phyloP scores from a whole-genome alignment of 2,888 invertebrate genomes.

The Schizotus pectinicornis region DNA sequence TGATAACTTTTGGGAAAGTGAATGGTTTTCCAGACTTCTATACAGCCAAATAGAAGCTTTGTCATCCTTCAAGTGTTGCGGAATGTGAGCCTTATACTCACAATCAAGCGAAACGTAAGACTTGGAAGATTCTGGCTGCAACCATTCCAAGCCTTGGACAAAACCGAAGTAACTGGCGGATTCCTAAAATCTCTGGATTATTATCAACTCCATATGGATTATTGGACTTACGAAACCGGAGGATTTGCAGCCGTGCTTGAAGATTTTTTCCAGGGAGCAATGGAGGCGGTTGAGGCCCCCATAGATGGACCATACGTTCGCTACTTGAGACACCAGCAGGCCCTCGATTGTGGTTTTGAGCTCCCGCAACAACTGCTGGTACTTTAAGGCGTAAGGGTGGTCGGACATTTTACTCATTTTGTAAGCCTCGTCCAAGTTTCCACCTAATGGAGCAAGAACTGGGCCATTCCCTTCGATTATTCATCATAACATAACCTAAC shows the following conservation, averaged over 20 bases:
- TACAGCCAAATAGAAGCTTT: constrained; percentile 63
- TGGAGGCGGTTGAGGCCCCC: constrained; percentile 65
- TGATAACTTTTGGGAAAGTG: constrained; percentile 65
- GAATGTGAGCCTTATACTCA: constrained; percentile 56
- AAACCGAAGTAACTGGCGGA: constrained; percentile 63
- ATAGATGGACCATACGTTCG: constrained; percentile 67
- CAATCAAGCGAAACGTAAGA: constrained; percentile 59
- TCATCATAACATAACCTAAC: too few relatives aligned
- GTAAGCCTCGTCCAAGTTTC: too few relatives aligned
- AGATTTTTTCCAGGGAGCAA: constrained; percentile 63
- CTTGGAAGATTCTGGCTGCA: constrained; percentile 64
- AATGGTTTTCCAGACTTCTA: constrained; percentile 63
- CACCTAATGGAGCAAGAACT: too few relatives aligned
- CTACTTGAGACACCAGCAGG: constrained; percentile 62
- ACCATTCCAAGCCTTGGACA: constrained; percentile 67
- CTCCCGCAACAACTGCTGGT: constrained; percentile 61
- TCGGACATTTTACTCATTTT: too few relatives aligned
- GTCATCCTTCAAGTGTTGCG: constrained; percentile 59
- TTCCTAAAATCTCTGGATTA: constrained; percentile 51
- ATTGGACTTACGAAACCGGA: constrained; percentile 11
- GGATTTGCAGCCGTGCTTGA: constrained; percentile 63
- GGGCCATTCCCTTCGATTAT: too few relatives aligned
- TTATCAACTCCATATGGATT: too few relatives aligned
- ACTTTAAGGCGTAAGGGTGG: constrained; percentile 42
- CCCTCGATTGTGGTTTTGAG: constrained; percentile 66